Evolutionary conservation across 2,888 invertebrate genomes (phyloP).

Genomic region (Eurytoma adleriae): DNA sequence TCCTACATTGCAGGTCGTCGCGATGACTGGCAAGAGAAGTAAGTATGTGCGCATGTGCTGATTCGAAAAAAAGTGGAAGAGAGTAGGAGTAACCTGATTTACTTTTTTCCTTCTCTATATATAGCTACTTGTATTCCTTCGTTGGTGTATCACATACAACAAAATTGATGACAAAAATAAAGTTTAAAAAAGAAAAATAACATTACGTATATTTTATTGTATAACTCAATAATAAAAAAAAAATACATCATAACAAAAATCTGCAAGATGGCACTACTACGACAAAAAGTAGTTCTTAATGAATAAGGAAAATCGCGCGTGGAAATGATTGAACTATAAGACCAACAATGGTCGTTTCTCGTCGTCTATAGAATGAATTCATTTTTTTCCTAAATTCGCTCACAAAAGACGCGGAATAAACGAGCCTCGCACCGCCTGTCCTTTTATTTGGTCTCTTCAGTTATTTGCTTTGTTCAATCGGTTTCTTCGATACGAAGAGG

Average conservation of each 20-base stretch:
- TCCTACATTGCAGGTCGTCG: slow-evolving; percentile 47
- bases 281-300: neutral
- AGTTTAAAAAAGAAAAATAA: slow-evolving; percentile 6
- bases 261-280: slow-evolving; percentile 26
- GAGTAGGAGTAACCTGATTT: neutral
- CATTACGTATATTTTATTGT: slow-evolving; percentile 39
- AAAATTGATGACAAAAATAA: slow-evolving; percentile 31
- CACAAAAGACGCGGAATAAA: too few species aligned
- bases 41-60: slow-evolving; percentile 43
- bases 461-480: slow-evolving; percentile 10
- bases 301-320: too few species aligned
- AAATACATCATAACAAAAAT: slow-evolving; percentile 15
- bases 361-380: too few species aligned
- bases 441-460: neutral
- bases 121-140: too few species aligned
- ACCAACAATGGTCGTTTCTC: too few species aligned
- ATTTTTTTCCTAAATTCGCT: too few species aligned
- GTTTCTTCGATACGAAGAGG: slow-evolving; percentile 53
- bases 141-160: neutral
- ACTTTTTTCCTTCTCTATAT: slow-evolving; percentile 1
- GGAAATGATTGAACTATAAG: too few species aligned
- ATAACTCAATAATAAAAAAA: slow-evolving; percentile 17
- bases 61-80: slow-evolving; percentile 11
- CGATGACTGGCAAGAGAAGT: slow-evolving; percentile 3
- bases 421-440: neutral